Base-by-base conservation (phyloP, 2,113 vertebrate species). In the Bostrychus sinensis region DNA sequence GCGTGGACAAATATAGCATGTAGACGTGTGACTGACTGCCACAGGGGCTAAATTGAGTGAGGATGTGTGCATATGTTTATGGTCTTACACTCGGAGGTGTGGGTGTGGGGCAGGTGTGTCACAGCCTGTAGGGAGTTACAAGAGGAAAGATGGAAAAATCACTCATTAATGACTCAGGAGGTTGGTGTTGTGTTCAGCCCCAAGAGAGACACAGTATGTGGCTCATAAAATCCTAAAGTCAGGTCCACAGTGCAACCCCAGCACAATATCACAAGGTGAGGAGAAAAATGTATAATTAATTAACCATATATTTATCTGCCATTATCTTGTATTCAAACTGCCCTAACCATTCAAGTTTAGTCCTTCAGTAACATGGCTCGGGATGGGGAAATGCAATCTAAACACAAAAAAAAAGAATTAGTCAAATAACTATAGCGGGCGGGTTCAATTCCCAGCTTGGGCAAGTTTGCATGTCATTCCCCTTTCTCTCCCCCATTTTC, bases 211-310 rank as follows among this genome's bases (percentile, higher is more conserved):
- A n/a, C n/a, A n/a, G 59, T 41, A 2, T 46, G 67, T 66, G 50
- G 60, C 79, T 83, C 86, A 86, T 92, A 89, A 92, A 91, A n/a
- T n/a, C n/a, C n/a, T 90, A 91, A 89, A 64, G 56, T 78, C 85
- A 74, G 79, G 62, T 87, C 78, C 85, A 87, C 81, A 83, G 9
- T 63, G 61, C 28, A 79, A 76, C 76, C 73, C 48, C 62, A 70
- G 75, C 66, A 48, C 41, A 20, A 55, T 28, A 14, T 54, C 25
- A 30, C 3, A 32, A 30, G 50, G 51, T 36, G 26, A 54, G 10
- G 51, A 5, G n/a, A 34, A 55, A 51, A 51, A 26, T 23, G 0
- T n/a, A 7, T 1, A 7, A 30, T 25, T 4, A 28, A 51, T 51
- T 7, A 28, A 8, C 26, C 9, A 28, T 28, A 48, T 14, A 5